These are phyloP conservation scores for Drosophila emarginata DNA, from an alignment of 2,888 invertebrate genomes.

Conservation along the genomic window DNA sequence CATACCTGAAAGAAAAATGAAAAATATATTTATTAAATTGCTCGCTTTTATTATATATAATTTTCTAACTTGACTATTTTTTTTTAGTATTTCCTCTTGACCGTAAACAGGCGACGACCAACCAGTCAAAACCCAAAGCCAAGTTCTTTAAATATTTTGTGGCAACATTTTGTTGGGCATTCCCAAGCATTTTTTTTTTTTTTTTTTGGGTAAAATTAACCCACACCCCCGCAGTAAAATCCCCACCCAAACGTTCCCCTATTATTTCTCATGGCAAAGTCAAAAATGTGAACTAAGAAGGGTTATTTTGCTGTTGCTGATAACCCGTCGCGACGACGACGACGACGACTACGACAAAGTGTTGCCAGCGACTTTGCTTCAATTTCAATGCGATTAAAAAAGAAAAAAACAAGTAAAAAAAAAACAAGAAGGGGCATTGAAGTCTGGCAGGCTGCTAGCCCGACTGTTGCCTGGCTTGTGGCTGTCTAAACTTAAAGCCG, in stretches of 20 bases:
- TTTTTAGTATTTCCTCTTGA: background rate
- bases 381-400: slow-evolving; percentile 15
- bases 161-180: slow-evolving; percentile 16
- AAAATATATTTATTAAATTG: background rate
- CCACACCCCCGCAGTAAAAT: background rate
- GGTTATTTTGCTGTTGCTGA: slow-evolving; percentile 9
- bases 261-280: background rate
- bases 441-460: slow-evolving; percentile 1
- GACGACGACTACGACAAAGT: slow-evolving; percentile 2
- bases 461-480: slow-evolving; percentile 25
- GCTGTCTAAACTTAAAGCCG: slow-evolving; percentile 56
- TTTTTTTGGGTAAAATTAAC: slow-evolving; percentile 7
- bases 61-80: background rate
- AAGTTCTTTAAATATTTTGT: slow-evolving; percentile 17
- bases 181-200: background rate
- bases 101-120: background rate
- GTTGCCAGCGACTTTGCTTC: slow-evolving; percentile 10
- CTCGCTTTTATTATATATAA: background rate
- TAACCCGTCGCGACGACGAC: slow-evolving; percentile 12
- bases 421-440: slow-evolving; percentile 9
- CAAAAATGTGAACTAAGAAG: slow-evolving; percentile 4
- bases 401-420: background rate
- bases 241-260: too few species aligned
- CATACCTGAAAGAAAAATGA: slow-evolving; percentile 31
- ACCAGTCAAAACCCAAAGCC: background rate